A percentile compares a stretch with the other conserved stretches of the same genome.
phyloP scores from a whole-genome alignment of 2,888 invertebrate genomes.

The Tetheella fluctuosa region DNA sequence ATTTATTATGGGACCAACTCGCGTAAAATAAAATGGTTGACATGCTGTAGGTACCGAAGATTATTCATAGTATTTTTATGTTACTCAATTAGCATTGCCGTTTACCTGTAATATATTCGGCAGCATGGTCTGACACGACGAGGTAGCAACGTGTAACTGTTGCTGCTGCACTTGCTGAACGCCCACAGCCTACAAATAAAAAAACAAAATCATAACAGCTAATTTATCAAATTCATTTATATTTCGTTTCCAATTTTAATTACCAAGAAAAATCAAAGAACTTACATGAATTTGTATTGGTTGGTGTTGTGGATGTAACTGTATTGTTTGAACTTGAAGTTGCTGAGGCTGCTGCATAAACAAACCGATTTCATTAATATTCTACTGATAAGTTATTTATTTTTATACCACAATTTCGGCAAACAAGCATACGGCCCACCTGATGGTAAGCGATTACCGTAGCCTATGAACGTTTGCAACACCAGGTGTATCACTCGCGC shows the following conservation, averaged over 20 bases:
- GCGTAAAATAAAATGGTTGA: no score
- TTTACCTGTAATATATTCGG: conserved; percentile 79
- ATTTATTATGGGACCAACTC: no score
- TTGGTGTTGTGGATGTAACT: conserved; percentile 79
- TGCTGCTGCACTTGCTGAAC: conserved; percentile 80
- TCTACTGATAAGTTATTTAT: not conserved
- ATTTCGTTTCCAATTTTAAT: no score
- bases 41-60: no score
- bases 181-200: conserved; percentile 68
- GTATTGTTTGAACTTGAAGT: conserved; percentile 78
- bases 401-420: no score
- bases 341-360: conserved; percentile 75
- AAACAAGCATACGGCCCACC: no score
- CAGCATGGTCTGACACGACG: conserved; percentile 77
- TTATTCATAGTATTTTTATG: no score
- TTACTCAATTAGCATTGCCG: not conserved
- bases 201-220: not conserved
- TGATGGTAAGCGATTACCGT: no score
- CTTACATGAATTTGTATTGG: conserved; percentile 82
- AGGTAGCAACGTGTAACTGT: conserved; percentile 78
- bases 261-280: conserved; percentile 21
- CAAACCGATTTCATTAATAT: conserved; percentile 1
- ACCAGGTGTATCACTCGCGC: no score
- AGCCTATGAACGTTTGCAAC: no score
- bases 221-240: no score